Percentiles rank a stretch among this genome's conserved stretches.
These are phyloP conservation scores for Phalacrocorax pelagicus DNA, from an alignment of 2,113 vertebrate species.

Conservation along the genomic window DNA sequence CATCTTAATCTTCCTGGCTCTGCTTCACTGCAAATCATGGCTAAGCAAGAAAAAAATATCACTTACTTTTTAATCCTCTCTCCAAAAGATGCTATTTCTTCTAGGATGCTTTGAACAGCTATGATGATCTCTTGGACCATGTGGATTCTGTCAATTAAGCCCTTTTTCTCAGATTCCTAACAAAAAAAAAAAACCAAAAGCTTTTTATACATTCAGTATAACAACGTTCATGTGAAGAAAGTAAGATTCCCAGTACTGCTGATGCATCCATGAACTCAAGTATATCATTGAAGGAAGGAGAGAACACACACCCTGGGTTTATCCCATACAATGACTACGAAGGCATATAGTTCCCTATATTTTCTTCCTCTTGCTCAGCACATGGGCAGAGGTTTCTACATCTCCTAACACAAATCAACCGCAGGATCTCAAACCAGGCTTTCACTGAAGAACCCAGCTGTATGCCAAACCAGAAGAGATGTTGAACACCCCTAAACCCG, in stretches of 20 bases:
- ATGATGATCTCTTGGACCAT: constrained; percentile 97
- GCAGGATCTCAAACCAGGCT: not conserved
- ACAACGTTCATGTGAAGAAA: not conserved
- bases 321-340: not conserved
- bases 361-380: not conserved
- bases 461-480: not conserved
- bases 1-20: not conserved
- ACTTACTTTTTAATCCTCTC: constrained; percentile 97
- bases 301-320: not conserved
- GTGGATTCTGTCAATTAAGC: constrained; percentile 93
- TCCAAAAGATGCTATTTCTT: constrained; percentile 88
- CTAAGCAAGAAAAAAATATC: not conserved
- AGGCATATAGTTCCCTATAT: not conserved
- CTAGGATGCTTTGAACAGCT: constrained; percentile 87
- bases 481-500: not conserved
- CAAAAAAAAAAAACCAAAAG: not conserved
- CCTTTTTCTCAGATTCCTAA: constrained; percentile 91
- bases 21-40: not conserved
- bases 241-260: not conserved
- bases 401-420: not conserved
- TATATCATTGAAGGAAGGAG: not conserved
- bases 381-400: not conserved
- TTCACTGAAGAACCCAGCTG: not conserved
- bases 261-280: not conserved
- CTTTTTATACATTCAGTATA: not conserved